A percentile compares a stretch with the other conserved stretches of the same genome.
phyloP scores from a whole-genome alignment of 30 jellyfish, hydroid and myxozoan genomes.

The Chrysaora quinquecirrha region DNA sequence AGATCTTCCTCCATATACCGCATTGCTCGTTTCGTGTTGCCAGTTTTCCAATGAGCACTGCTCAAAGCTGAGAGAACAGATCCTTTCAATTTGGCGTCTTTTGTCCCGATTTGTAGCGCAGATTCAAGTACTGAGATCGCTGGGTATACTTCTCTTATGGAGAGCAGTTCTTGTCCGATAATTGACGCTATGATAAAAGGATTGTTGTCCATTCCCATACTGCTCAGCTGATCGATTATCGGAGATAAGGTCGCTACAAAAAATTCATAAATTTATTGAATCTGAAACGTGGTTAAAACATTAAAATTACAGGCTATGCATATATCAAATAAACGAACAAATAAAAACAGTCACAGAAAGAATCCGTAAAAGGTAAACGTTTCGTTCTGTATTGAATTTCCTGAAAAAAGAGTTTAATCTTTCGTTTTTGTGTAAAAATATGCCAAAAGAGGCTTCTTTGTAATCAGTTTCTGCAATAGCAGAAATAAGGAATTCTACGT shows the following conservation, averaged over 20 bases:
- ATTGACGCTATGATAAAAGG: conserved; percentile 89
- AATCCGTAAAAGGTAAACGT: no score
- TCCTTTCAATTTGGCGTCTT: conserved; percentile 63
- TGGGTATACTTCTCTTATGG: conserved; percentile 76
- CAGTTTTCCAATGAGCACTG: conserved; percentile 93
- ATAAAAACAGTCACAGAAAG: no score
- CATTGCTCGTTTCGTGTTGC: conserved; percentile 81
- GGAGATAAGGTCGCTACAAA: conserved; percentile 90
- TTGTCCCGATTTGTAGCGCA: conserved; percentile 92
- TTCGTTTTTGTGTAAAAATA: no score
- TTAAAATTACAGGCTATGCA: no score
- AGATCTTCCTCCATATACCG: conserved; percentile 95
- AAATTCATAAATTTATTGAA: no score
- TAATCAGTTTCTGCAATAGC: no score
- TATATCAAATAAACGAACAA: no score
- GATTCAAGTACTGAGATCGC: conserved; percentile 93
- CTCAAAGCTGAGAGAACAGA: conserved; percentile 92
- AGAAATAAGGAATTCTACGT: no score
- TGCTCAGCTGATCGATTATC: conserved; percentile 76
- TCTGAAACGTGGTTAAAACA: no score
- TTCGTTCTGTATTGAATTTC: no score
- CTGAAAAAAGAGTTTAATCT: no score
- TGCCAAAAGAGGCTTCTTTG: no score
- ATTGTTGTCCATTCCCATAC: conserved; percentile 72
- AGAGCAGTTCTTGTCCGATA: conserved; percentile 94